phyloP scores from a whole-genome alignment of 1,140 invertebrate species.

The Lepidurus packardi region DNA sequence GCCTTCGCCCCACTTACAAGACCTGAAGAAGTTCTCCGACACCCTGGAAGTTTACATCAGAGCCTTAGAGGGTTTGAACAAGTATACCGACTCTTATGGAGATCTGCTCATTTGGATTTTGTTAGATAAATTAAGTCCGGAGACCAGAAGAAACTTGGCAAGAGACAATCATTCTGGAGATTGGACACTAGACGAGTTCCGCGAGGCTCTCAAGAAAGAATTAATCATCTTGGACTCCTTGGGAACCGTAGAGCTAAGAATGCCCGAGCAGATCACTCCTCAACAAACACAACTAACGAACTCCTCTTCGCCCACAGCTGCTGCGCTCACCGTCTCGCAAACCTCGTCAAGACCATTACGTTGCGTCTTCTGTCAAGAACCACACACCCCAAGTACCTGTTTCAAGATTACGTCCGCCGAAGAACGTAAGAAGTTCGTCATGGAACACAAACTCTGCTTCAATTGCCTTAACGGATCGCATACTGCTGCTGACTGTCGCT shows the following conservation, averaged over 20 bases:
- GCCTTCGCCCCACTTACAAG: neutral
- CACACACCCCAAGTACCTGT: slow-evolving; percentile 4
- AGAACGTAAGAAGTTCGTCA: slow-evolving; percentile 29
- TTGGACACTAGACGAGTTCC: neutral
- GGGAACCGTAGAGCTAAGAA: neutral
- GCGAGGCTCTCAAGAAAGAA: neutral
- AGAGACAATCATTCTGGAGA: slow-evolving; percentile 15
- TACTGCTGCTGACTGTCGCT: slow-evolving; percentile 21
- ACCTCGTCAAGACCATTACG: neutral
- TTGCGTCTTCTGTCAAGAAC: slow-evolving; percentile 2
- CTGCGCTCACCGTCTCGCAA: neutral
- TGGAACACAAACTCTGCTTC: slow-evolving; percentile 9
- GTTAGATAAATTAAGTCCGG: slow-evolving; percentile 17
- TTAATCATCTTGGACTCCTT: neutral
- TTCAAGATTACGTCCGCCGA: slow-evolving; percentile 8
- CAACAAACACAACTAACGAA: neutral
- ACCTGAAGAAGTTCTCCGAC: slow-evolving; percentile 25
- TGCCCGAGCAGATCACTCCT: neutral
- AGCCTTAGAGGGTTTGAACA: neutral
- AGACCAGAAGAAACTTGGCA: slow-evolving; percentile 10
- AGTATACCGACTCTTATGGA: slow-evolving; percentile 14
- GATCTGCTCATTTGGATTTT: slow-evolving; percentile 30
- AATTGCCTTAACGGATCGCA: slow-evolving; percentile 23
- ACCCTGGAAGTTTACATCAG: slow-evolving; percentile 18
- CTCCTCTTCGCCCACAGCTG: neutral